These are phyloP conservation scores for Barbus barbus DNA, from an alignment of 2,113 vertebrate genomes.

Conservation along the genomic window DNA sequence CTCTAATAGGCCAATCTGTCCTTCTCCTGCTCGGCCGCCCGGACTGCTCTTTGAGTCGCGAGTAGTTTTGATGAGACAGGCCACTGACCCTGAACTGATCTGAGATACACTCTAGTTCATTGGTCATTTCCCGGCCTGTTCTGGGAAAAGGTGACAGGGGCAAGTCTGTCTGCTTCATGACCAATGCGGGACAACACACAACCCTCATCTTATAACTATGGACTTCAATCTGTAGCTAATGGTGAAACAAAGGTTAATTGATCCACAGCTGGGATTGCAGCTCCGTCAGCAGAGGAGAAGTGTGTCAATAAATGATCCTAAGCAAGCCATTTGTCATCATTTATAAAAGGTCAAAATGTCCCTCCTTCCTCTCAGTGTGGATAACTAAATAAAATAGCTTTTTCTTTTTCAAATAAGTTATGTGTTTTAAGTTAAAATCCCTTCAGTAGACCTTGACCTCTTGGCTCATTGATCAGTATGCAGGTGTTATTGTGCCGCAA, in stretches of 20 bases:
- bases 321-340: constrained; percentile 44
- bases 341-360: constrained; percentile 20
- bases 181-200: constrained; percentile 12
- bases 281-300: constrained; percentile 34
- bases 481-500: constrained; percentile 10
- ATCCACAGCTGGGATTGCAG: constrained; percentile 40
- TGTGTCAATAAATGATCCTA: constrained; percentile 51
- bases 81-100: constrained; percentile 34
- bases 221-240: constrained; percentile 41
- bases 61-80: constrained; percentile 32
- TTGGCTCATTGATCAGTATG: constrained; percentile 10
- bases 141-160: constrained; percentile 21
- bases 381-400: constrained; percentile 34
- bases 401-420: constrained; percentile 26
- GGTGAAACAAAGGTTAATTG: constrained; percentile 53
- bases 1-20: constrained; percentile 29
- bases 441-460: constrained; percentile 35
- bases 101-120: constrained; percentile 35
- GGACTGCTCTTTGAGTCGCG: constrained; percentile 15
- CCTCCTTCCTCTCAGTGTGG: background rate
- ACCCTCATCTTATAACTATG: constrained; percentile 33
- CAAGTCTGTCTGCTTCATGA: constrained; percentile 3
- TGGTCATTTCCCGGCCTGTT: constrained; percentile 8
- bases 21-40: background rate
- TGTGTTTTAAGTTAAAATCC: constrained; percentile 30